Base-by-base conservation (phyloP, 2,113 vertebrate species). In the Protomyctophum bolini region DNA sequence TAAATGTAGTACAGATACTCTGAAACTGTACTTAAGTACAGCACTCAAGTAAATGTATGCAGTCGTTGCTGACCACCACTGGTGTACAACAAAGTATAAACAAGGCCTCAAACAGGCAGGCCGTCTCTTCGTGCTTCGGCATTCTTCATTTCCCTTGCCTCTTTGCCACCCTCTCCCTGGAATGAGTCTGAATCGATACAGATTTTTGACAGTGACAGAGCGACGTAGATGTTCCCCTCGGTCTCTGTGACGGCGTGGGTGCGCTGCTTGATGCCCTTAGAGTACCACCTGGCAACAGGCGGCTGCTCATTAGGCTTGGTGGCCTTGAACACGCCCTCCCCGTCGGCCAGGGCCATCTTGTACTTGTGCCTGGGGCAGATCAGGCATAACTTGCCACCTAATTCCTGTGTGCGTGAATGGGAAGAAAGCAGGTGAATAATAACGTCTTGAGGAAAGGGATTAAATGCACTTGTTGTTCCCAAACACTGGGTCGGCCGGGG, bases 351-450 rank as follows among this genome's bases (percentile, higher is more conserved):
- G 69, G 92, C 90, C 80, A 99, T 97, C 93, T 93, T 96, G 83
- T 92, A 98, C 76, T 96, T 96, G 91, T 99, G 97, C 83, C 95
- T 97, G 8, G 97, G 96, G 77, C 97, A 98, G 87, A 96, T 84
- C 83, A 99, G 94, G 77, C 97, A 99, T 0, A 94, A 66, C 77
- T 92, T 94, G 83, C 94, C 93, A 72, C 91, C 71, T 2, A 96
- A 89, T 76, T 98, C 96, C 96, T 98, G 83, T 3, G 47, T 57
- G 41, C 60, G 21, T 21, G 65, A 60, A 64, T 59, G 54, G 70
- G 76, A 80, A 46, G 71, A 62, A 64, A 67, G 41, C 8, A 64
- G 56, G 45, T 70, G 60, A 72, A 70, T 48, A 68, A 51, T 48
- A 68, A 51, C 41, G 33, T 63, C 2, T 47, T 62, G 58, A 62